Percentiles rank a stretch among this genome's conserved stretches.
These are phyloP conservation scores for Propsilocerus akamusi DNA, from an alignment of 1,140 invertebrate genomes.

Conservation along the genomic window DNA sequence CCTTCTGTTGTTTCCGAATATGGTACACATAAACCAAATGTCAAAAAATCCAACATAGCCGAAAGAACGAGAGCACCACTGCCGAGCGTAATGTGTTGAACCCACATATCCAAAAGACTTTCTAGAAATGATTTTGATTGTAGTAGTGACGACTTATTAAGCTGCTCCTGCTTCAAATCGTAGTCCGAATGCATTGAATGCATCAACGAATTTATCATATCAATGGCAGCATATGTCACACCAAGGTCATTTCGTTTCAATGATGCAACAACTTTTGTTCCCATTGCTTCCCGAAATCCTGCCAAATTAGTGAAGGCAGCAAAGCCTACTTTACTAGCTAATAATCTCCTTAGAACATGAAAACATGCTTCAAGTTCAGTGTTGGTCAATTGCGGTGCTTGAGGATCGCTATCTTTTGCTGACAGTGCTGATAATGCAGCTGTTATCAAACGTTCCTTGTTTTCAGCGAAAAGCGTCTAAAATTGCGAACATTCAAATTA, in stretches of 20 bases:
- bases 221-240: conserved; percentile 88
- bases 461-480: conserved; percentile 89
- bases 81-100: conserved; percentile 68
- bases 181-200: conserved; percentile 98
- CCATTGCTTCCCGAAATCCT: conserved; percentile 87
- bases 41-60: conserved; percentile 96
- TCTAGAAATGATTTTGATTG: conserved; percentile 87
- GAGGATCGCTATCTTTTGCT: conserved; percentile 44
- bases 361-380: conserved; percentile 81
- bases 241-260: conserved; percentile 73
- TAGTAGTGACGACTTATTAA: conserved; percentile 91
- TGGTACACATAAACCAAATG: conserved; percentile 95
- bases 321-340: conserved; percentile 96
- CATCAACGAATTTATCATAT: conserved; percentile 95
- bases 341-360: conserved; percentile 76
- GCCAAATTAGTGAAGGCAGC: conserved; percentile 81
- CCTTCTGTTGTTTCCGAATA: conserved; percentile 99
- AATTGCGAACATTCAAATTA: conserved; percentile 14
- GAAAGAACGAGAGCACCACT: conserved; percentile 68
- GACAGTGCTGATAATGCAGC: conserved; percentile 58
- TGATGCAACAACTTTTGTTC: conserved; percentile 77
- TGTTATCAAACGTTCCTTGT: conserved; percentile 92
- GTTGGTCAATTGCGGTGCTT: conserved; percentile 28
- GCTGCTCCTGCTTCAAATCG: conserved; percentile 85
- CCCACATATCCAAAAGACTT: conserved; percentile 86